Base-by-base conservation (phyloP, 2,888 invertebrate species). In the Eulithis testata region DNA sequence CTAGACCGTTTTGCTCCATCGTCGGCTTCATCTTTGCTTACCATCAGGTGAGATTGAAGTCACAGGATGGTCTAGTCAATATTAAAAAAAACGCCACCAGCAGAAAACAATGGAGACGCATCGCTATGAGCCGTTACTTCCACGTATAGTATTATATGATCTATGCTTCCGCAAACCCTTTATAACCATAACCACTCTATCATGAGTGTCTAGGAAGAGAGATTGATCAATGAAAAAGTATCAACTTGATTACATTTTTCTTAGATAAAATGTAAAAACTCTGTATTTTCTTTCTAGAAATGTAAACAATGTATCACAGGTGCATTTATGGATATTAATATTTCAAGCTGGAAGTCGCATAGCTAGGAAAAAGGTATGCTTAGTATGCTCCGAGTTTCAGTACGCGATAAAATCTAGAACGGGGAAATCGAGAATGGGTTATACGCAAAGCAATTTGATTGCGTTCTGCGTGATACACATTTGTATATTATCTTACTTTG, bases 361-460 rank as follows among this genome's bases (percentile, higher is more conserved):
- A 44, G n/a, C 44, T 44, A 44, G 44, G 4, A 44, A n/a, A 44
- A 44, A n/a, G n/a, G 44, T 44, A n/a, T 44, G 43, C 11, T 43
- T 43, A 43, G 43, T 43, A 43, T 43, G 11, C 44, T 40, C 11
- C 7, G 44, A 44, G 44, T 44, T 44, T n/a, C 44, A 44, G 4
- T n/a, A n/a, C n/a, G 44, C n/a, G 44, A 44, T 44, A 44, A 44
- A 44, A 44, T 44, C 44, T 44, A 44, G n/a, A 44, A n/a, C 44
- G 44, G 9, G n/a, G n/a, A 44, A 44, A 44, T n/a, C 44, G 44
- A 44, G 40, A n/a, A 44, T 44, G 44, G 44, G 11, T 11, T 44
- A n/a, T 44, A 44, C 44, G n/a, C n/a, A 44, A 44, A 44, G 8
- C 6, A 8, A 31, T 31, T 40, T 9, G 40, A 40, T 40, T 8